phyloP scores from a whole-genome alignment of 2,113 vertebrate species.

The Baryphthengus martii region DNA sequence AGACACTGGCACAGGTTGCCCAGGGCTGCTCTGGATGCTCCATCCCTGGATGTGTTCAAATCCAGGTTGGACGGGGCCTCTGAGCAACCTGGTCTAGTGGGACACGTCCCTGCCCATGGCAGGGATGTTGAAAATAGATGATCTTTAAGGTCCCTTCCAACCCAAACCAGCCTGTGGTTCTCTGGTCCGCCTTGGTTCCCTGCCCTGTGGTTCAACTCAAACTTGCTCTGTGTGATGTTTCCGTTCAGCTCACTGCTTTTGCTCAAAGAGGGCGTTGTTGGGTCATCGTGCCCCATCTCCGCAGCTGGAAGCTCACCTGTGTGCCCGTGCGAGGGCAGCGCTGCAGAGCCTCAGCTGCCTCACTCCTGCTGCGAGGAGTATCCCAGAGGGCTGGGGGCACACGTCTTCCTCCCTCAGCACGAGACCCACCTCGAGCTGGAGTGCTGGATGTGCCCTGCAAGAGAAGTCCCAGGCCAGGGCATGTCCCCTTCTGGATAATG shows the following conservation, averaged over 20 bases:
- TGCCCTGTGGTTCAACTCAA: neutral
- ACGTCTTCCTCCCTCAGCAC: accelerated
- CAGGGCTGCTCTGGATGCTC: no score
- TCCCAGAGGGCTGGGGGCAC: neutral
- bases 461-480: neutral
- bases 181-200: neutral
- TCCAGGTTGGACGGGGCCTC: no score
- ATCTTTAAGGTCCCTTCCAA: no score
- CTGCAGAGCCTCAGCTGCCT: neutral
- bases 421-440: neutral
- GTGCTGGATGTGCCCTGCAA: neutral
- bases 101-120: no score
- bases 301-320: neutral
- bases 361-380: accelerated
- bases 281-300: neutral
- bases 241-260: neutral
- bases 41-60: no score
- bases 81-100: no score
- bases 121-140: no score
- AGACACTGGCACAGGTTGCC: no score
- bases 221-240: neutral
- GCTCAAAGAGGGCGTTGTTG: neutral
- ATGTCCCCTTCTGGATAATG: neutral
- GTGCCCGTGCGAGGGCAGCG: neutral
- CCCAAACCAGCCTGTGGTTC: no score